Base-by-base conservation (phyloP, 53 echinoderm and acorn worm genomes). In the Apostichopus leukothele region DNA sequence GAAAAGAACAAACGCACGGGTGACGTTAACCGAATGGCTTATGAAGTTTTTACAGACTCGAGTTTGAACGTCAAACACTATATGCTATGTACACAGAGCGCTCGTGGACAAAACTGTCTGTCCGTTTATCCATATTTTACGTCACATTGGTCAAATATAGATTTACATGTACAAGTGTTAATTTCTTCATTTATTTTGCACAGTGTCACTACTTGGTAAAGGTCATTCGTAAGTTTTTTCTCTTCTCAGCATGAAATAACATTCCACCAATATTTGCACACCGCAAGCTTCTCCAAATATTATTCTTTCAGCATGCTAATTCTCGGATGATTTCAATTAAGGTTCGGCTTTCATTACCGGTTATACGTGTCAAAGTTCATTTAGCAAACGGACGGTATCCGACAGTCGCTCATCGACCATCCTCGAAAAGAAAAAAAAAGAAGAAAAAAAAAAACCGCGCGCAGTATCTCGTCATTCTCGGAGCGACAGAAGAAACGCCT, bases 271-370 rank as follows among this genome's bases (percentile, higher is more conserved):
- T 85, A 85, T 85, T 85, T 85, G 85, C 7, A 67, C 85, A 85
- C 85, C 85, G 85, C 85, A 85, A 85, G 85, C 85, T 67, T 67
- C 61, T 85, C 14, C 85, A 85, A 85, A 85, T 85, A 85, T 85
- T 85, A 85, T 85, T 85, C 67, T 85, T 85, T 85, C 85, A 85
- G 85, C 85, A 61, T 67, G 85, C 85, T 85, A 85, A 85, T 85
- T 85, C 85, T 85, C 85, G 85, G 85, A 85, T 85, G 67, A 85
- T 85, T 85, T 85, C 85, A 85, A 85, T 85, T 85, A 85, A 67
- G 85, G 50, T 18, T 1, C 22, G 66, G 85, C 85, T 85, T 85
- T 85, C 67, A 85, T 85, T 85, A 66, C 66, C 85, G 85, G 67
- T 50, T 67, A 67, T 50, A 67, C 85, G 85, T 85, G 85, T 85